phyloP scores from a whole-genome alignment of 2,797 vertebrate species.

The Benthosema pterotum region DNA sequence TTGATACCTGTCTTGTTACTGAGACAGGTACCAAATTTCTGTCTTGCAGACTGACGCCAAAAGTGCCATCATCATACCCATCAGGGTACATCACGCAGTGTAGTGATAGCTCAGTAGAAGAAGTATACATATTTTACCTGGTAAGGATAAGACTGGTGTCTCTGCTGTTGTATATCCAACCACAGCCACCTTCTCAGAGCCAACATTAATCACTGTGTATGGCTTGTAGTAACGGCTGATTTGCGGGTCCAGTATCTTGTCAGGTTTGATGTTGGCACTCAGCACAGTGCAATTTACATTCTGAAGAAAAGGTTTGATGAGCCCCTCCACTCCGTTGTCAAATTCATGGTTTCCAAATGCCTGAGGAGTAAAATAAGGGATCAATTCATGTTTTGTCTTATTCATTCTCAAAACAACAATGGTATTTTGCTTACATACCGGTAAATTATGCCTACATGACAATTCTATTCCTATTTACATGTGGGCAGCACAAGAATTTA shows the following conservation, averaged over 20 bases:
- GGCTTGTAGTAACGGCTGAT: slow-evolving; percentile 78
- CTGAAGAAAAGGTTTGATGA: slow-evolving; percentile 86
- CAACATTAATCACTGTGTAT: slow-evolving; percentile 76
- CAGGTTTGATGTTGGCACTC: slow-evolving; percentile 87
- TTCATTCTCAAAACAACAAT: neutral
- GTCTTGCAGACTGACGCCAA: no score
- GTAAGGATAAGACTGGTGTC: slow-evolving; percentile 86
- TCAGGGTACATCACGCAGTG: no score
- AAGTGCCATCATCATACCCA: no score
- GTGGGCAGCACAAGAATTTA: no score
- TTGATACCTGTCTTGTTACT: no score
- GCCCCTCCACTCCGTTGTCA: slow-evolving; percentile 88
- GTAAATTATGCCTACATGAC: no score
- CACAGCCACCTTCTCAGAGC: slow-evolving; percentile 83
- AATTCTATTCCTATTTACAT: no score
- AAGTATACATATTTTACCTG: slow-evolving; percentile 84
- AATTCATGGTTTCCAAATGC: slow-evolving; percentile 95
- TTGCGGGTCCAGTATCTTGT: slow-evolving; percentile 60
- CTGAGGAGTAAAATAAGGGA: slow-evolving; percentile 58
- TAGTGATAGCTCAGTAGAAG: no score
- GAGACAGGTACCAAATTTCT: no score
- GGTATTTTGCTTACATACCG: no score
- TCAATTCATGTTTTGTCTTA: neutral
- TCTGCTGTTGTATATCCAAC: slow-evolving; percentile 90
- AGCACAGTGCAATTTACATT: slow-evolving; percentile 81